These are phyloP conservation scores for Coilia nasus DNA, from an alignment of 2,797 vertebrate species.

Conservation along the genomic window DNA sequence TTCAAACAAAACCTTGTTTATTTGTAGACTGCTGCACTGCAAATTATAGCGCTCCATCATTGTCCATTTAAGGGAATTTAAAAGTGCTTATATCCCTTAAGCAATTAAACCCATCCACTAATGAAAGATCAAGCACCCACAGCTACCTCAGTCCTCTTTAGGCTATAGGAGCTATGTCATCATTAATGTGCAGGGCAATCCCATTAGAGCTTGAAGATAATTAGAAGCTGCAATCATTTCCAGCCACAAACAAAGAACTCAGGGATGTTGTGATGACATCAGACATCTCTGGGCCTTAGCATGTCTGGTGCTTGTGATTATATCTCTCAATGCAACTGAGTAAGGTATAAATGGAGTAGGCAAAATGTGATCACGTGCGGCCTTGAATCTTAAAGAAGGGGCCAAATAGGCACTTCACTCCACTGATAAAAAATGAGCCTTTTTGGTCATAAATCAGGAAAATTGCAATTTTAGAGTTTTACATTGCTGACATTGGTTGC, in stretches of 20 bases:
- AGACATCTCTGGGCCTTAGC: background rate
- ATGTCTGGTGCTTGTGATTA: background rate
- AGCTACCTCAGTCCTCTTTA: conserved; percentile 16
- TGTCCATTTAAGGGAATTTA: conserved; percentile 23
- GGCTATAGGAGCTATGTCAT: conserved; percentile 20
- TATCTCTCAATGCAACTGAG: background rate
- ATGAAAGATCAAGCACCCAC: conserved; percentile 18
- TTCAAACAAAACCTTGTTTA: conserved; percentile 3
- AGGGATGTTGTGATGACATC: conserved; percentile 33
- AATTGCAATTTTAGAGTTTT: background rate
- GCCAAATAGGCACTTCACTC: background rate
- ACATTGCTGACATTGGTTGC: conserved; percentile 4
- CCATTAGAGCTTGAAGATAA: conserved; percentile 49
- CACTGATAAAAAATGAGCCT: background rate
- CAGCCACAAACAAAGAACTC: conserved; percentile 35
- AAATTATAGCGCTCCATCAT: background rate
- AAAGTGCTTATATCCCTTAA: conserved; percentile 21
- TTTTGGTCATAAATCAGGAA: background rate
- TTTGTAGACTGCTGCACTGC: background rate
- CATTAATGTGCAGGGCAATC: conserved; percentile 34
- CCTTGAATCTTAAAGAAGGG: background rate
- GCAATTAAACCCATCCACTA: conserved; percentile 23
- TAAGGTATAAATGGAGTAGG: background rate
- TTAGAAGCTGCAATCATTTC: conserved; percentile 41
- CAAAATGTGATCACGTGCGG: background rate